phyloP scores from a whole-genome alignment of 2,888 invertebrate genomes.

The Eubasilissa splendida region DNA sequence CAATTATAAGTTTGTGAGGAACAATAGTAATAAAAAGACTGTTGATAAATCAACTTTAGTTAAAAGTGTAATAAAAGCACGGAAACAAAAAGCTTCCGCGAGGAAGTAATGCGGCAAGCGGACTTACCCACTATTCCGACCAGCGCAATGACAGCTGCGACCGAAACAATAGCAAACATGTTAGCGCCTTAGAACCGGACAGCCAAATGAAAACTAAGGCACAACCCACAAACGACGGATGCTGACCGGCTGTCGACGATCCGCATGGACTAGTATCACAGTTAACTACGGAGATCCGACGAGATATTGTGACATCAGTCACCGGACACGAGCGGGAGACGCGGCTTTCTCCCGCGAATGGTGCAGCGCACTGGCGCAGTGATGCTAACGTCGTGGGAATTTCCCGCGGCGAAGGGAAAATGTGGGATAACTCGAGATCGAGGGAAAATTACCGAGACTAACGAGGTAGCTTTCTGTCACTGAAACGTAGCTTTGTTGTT shows the following conservation, averaged over 20 bases:
- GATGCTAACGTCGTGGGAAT: conserved; percentile 21
- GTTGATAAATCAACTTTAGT: too few species aligned
- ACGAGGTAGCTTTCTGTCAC: not conserved
- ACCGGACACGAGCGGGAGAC: not conserved
- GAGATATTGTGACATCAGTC: not conserved
- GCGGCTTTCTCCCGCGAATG: conserved; percentile 17
- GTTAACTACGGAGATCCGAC: not conserved
- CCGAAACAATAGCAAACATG: conserved; percentile 43
- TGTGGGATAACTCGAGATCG: not conserved
- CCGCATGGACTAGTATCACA: not conserved
- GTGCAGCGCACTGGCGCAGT: conserved; percentile 32
- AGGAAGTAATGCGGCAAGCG: conserved; percentile 24
- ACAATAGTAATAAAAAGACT: too few species aligned
- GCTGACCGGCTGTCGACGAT: not conserved
- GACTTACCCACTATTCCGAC: conserved; percentile 46
- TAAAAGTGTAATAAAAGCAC: too few species aligned
- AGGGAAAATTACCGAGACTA: not conserved
- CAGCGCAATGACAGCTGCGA: conserved; percentile 32
- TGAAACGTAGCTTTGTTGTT: not conserved
- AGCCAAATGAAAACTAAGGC: conserved; percentile 26
- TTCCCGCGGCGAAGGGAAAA: not conserved
- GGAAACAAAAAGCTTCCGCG: too few species aligned
- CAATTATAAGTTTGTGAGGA: too few species aligned
- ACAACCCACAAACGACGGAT: conserved; percentile 16
- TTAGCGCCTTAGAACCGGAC: conserved; percentile 12